A percentile compares a stretch with the other conserved stretches of the same genome.
phyloP scores from a whole-genome alignment of 2,113 vertebrate species.

The Thermophis baileyi region DNA sequence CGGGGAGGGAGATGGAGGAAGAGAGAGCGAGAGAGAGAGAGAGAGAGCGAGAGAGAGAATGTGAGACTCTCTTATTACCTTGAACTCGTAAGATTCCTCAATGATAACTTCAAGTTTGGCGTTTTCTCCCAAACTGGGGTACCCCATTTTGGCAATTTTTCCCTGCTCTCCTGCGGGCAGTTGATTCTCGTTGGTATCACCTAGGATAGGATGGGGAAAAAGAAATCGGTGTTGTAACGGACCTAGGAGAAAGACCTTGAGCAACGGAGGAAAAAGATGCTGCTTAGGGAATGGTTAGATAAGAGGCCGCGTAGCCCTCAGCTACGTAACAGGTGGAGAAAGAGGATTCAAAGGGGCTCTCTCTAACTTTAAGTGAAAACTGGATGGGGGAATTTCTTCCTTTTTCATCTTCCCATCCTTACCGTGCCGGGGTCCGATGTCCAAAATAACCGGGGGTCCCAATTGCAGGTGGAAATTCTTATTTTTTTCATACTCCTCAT shows the following conservation, averaged over 20 bases:
- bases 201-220: conserved; percentile 33
- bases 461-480: conserved; percentile 79
- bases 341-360: no score
- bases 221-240: background rate
- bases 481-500: conserved; percentile 85
- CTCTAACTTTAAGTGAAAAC: no score
- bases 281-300: no score
- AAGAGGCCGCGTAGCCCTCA: no score
- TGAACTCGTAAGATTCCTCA: conserved; percentile 92
- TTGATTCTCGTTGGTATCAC: conserved; percentile 49
- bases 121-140: conserved; percentile 86
- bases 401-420: conserved; percentile 45
- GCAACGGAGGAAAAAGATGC: no score
- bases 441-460: conserved; percentile 77
- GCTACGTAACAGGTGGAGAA: no score
- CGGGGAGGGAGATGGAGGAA: no score
- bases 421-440: conserved; percentile 76
- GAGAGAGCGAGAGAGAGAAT: no score
- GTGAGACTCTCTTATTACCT: conserved; percentile 76
- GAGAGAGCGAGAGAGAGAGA: no score
- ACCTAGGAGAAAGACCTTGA: no score
- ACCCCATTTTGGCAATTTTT: conserved; percentile 87
- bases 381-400: no score
- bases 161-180: background rate
- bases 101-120: conserved; percentile 86